These are phyloP conservation scores for Arion vulgaris DNA, from an alignment of 1,140 invertebrate species.

Conservation along the genomic window DNA sequence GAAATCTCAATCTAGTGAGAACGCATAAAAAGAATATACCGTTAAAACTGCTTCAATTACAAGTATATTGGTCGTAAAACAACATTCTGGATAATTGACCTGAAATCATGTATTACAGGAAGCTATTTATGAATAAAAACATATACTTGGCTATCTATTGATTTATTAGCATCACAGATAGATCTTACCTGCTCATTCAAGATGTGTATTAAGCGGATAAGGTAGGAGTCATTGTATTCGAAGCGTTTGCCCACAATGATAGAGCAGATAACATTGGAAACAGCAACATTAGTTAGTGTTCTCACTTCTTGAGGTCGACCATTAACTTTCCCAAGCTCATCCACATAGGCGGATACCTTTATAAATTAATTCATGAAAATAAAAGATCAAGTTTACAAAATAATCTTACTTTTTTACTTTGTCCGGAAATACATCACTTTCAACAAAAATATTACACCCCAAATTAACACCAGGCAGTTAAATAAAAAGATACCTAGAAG, in stretches of 20 bases:
- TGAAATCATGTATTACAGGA: no score
- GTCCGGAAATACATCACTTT: neutral
- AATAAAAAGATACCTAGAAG: no score
- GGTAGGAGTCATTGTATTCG: slow-evolving; percentile 69
- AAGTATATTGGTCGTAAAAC: no score
- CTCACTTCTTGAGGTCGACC: slow-evolving; percentile 33
- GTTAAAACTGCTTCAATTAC: no score
- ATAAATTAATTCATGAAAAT: neutral
- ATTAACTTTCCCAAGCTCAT: slow-evolving; percentile 8
- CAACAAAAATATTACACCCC: neutral
- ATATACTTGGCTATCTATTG: no score
- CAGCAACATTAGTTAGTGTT: slow-evolving; percentile 51
- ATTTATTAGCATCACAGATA: no score
- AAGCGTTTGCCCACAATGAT: slow-evolving; percentile 88
- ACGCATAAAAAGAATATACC: no score
- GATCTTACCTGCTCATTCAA: slow-evolving; percentile 19
- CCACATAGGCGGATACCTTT: slow-evolving; percentile 29
- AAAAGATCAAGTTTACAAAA: neutral
- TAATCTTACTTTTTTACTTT: neutral
- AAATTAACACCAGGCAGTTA: no score
- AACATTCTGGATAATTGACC: no score
- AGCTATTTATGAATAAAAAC: no score
- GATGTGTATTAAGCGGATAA: neutral
- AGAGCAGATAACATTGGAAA: slow-evolving; percentile 92
- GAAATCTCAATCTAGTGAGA: no score